Base-by-base conservation (phyloP, 2,888 invertebrate species). In the Dinocampus coccinellae region DNA sequence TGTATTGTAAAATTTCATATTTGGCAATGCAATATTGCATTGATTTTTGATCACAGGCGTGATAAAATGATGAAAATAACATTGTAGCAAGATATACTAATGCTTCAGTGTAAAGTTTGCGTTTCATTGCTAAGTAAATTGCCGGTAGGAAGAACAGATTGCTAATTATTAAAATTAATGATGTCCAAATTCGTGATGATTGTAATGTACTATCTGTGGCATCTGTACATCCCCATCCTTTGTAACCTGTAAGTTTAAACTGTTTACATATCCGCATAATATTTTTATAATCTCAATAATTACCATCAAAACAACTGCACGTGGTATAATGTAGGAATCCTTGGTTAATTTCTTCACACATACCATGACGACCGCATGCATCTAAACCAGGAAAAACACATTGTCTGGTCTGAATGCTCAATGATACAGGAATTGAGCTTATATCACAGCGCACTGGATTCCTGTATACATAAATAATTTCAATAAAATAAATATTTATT, bases 11-110 rank as follows among this genome's bases (percentile, higher is more conserved):
- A 16, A 90, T 88, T 80, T 88, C 86, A 72, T 87, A 88, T 74
- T 87, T 87, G 9, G 86, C 85, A 42, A 88, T 77, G 73, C 88
- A 89, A 73, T 88, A 88, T 36, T 84, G 85, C 77, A 83, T 89
- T 70, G 88, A 87, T 71, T 85, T 85, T 79, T 89, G 88, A 85
- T 92, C 91, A 84, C 92, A 92, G 36, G 91, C 91, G 83, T 92
- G 92, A 83, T 91, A 92, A 68, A 91, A 87, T 20, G 89, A 88
- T 13, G 91, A 91, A 78, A 90, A 91, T 74, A 90, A 83, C 91
- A 91, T 91, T 26, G 90, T 91, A 73, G 88, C 88, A 68, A 88
- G 83, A 80, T 91, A 92, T 52, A 91, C 89, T 53, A 91, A 80
- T 52, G 89, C 90, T 83, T 91, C 91, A 1, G 90, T 88, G 79